Conservation (phyloP, 2,113 vertebrate genomes). For the Xerus inauris region DNA sequence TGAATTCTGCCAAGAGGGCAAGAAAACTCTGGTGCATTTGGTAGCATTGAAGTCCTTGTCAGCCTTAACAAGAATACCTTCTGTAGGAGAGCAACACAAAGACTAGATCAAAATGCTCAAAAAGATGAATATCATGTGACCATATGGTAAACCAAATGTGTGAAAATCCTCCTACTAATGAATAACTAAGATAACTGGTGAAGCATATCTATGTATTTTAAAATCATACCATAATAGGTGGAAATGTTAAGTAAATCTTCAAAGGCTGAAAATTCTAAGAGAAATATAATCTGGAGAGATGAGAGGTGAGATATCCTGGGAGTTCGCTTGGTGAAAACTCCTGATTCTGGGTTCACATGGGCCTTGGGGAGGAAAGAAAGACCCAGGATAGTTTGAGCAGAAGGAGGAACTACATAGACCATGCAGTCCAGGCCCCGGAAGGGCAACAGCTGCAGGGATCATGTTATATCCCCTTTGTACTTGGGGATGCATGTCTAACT, state of each 20-base stretch:
- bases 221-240: background rate
- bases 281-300: background rate
- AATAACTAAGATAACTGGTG: background rate
- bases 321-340: background rate
- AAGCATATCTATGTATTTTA: background rate
- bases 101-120: background rate
- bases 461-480: too few relatives aligned
- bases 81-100: background rate
- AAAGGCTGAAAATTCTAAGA: background rate
- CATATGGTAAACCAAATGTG: background rate
- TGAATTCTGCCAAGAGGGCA: background rate
- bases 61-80: background rate
- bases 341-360: too few relatives aligned
- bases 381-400: background rate
- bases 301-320: background rate
- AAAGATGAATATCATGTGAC: background rate
- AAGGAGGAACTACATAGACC: background rate
- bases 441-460: background rate
- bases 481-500: background rate
- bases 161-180: background rate
- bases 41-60: background rate
- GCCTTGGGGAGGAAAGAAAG: background rate
- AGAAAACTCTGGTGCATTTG: background rate
- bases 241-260: background rate
- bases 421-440: background rate